phyloP scores from a whole-genome alignment of 1,140 invertebrate species.

The Cardiocondyla obscurior region DNA sequence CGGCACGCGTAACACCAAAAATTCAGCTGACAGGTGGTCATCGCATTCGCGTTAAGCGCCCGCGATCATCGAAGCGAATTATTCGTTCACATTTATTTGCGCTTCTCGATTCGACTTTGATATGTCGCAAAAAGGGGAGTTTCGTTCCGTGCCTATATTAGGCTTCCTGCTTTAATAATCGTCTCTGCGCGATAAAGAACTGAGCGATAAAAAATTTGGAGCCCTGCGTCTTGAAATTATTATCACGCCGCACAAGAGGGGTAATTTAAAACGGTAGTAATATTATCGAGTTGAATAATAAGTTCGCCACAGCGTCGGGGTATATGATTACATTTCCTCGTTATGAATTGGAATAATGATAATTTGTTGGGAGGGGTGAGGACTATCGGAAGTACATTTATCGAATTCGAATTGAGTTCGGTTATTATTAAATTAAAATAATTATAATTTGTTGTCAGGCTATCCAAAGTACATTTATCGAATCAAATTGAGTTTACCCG shows the following conservation, averaged over 20 bases:
- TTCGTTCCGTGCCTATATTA: slow-evolving; percentile 17
- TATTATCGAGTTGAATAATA: slow-evolving; percentile 19
- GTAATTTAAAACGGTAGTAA: not conserved
- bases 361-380: not conserved
- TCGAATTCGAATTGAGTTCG: not conserved
- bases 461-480: slow-evolving; percentile 4
- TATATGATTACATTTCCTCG: slow-evolving; percentile 10
- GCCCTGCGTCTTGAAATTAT: no score
- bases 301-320: not conserved
- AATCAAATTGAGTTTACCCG: not conserved
- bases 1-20: slow-evolving; percentile 58
- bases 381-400: slow-evolving; percentile 13
- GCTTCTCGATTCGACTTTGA: not conserved
- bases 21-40: slow-evolving; percentile 66
- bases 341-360: slow-evolving; percentile 22
- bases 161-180: not conserved
- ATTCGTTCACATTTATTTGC: not conserved
- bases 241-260: no score
- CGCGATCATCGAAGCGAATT: not conserved
- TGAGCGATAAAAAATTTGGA: no score
- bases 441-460: not conserved
- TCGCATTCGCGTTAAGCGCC: slow-evolving; percentile 71
- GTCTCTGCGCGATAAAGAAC: no score
- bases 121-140: slow-evolving; percentile 7
- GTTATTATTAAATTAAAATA: slow-evolving; percentile 32